Evolutionary conservation across 1,140 invertebrate genomes (phyloP).

Genomic region (Bombus sibiricus): DNA sequence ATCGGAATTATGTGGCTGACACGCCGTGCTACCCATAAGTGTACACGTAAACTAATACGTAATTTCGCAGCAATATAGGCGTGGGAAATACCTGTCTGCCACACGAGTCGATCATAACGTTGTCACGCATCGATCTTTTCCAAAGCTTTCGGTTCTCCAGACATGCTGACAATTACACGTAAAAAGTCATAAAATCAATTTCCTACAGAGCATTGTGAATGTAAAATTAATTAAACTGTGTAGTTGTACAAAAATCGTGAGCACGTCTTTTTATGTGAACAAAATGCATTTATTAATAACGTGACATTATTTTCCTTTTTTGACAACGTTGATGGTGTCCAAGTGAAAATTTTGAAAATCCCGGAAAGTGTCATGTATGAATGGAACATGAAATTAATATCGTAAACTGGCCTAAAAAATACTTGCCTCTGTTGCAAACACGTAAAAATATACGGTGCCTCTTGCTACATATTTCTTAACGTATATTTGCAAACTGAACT

Average conservation of each 20-base stretch:
- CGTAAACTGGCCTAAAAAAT: too few species aligned
- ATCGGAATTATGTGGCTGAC: conserved; percentile 50
- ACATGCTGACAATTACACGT: not conserved
- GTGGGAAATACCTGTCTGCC: not conserved
- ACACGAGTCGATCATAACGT: not conserved
- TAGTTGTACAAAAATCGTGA: not conserved
- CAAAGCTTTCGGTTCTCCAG: not conserved
- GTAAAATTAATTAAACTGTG: not conserved
- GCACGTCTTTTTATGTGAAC: too few species aligned
- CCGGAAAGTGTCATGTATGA: not conserved
- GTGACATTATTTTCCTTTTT: not conserved
- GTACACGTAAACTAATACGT: conserved; percentile 31
- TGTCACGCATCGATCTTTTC: not conserved
- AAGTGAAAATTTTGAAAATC: not conserved
- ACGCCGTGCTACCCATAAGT: conserved; percentile 36
- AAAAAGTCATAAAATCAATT: not conserved
- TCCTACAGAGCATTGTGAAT: not conserved
- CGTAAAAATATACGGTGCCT: too few species aligned
- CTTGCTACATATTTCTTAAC: too few species aligned
- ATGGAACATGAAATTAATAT: not conserved
- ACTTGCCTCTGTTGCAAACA: too few species aligned
- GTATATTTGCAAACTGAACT: too few species aligned
- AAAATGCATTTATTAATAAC: not conserved
- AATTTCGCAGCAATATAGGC: conserved; percentile 34
- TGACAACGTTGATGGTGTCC: not conserved